Percentiles rank a stretch among this genome's conserved stretches.
These are phyloP conservation scores for Drosophila nr. perissopoda DNA, from an alignment of 2,888 invertebrate species.

Conservation along the genomic window DNA sequence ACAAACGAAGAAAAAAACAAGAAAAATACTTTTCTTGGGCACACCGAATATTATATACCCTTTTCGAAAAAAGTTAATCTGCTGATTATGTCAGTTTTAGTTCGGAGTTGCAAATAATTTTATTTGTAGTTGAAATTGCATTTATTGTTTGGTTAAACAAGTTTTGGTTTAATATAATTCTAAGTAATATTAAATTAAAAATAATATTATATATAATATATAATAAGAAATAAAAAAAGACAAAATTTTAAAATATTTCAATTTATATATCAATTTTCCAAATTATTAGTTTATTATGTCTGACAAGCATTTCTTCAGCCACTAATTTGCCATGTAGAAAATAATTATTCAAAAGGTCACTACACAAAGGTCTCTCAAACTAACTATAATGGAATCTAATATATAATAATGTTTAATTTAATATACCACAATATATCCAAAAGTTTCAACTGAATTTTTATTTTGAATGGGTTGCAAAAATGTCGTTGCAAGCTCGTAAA, in stretches of 20 bases:
- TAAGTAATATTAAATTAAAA: neutral
- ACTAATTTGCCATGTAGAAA: neutral
- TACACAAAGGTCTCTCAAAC: neutral
- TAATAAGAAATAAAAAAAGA: no score
- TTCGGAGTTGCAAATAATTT: neutral
- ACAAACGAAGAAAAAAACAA: slow-evolving; percentile 30
- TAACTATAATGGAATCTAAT: neutral
- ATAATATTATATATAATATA: no score
- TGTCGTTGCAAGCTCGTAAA: neutral
- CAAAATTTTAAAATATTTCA: no score
- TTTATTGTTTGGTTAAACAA: neutral
- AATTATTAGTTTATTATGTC: no score
- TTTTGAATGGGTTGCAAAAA: neutral
- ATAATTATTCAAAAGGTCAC: neutral
- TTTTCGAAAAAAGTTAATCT: neutral
- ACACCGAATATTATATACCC: neutral
- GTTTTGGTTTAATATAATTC: neutral
- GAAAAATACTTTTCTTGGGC: neutral
- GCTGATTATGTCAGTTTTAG: neutral
- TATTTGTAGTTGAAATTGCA: neutral
- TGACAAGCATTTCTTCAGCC: neutral
- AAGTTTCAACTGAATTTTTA: neutral
- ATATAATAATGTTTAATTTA: neutral
- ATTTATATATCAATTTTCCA: no score
- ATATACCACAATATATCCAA: neutral